Conservation (phyloP, 37 sponge, comb jelly and placozoan genomes). For the Haliclona indistincta region DNA sequence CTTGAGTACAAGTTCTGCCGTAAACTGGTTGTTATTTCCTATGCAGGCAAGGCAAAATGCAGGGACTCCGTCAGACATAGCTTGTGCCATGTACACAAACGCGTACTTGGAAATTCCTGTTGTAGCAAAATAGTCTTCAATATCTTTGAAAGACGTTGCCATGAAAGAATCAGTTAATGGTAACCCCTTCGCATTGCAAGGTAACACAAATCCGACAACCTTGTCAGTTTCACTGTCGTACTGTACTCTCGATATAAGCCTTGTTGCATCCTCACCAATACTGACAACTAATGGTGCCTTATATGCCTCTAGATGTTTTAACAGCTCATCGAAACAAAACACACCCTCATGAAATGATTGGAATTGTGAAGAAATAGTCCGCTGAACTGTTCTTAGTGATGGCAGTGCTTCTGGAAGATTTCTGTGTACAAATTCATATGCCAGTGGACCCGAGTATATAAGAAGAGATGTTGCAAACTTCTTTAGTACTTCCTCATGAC, state of each 20-base stretch:
- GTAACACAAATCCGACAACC: conserved; percentile 50
- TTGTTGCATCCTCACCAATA: conserved; percentile 63
- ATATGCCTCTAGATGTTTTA: too few species aligned
- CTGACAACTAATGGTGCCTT: too few species aligned
- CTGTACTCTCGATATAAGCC: conserved; percentile 42
- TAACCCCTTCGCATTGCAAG: conserved; percentile 20
- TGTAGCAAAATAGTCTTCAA: conserved; percentile 18
- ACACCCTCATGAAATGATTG: too few species aligned
- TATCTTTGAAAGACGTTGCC: conserved; percentile 45
- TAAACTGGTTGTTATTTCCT: conserved; percentile 51
- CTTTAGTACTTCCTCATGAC: conserved; percentile 36
- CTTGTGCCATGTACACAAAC: conserved; percentile 58
- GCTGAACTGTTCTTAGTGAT: conserved; percentile 52
- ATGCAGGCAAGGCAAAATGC: conserved; percentile 41
- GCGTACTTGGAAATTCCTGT: conserved; percentile 47
- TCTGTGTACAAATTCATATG: conserved; percentile 53
- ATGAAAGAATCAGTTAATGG: conserved; percentile 20
- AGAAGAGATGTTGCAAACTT: conserved; percentile 52
- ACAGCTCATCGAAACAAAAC: too few species aligned
- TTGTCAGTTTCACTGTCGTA: conserved; percentile 58
- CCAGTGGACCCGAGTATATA: conserved; percentile 42
- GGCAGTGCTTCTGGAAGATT: conserved; percentile 57
- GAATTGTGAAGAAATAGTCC: too few species aligned
- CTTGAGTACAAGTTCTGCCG: conserved; percentile 22
- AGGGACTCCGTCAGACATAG: conserved; percentile 21